Conservation (phyloP, 2,113 vertebrate genomes). For the Falco punctatus region DNA sequence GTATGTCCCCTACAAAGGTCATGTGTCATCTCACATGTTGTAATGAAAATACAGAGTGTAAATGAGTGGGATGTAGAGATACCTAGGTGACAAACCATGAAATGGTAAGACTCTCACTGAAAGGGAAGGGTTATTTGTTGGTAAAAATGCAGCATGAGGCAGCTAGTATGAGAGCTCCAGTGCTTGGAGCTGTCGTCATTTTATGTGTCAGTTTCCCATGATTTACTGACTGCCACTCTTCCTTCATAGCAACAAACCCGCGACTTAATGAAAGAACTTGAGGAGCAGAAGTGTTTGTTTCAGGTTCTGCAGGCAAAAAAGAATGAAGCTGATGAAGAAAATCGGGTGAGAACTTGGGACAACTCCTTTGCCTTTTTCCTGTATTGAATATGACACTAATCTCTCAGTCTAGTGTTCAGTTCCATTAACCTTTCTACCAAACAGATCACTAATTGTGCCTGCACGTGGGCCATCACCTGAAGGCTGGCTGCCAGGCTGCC, state of each 20-base stretch:
- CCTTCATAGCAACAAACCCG: slow-evolving; percentile 40
- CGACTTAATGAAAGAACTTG: background rate
- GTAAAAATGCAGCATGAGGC: background rate
- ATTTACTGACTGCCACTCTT: background rate
- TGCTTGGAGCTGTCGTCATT: background rate
- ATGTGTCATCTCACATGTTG: background rate
- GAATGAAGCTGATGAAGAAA: slow-evolving; percentile 4
- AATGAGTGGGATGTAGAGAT: background rate
- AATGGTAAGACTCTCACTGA: background rate
- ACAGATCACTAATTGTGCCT: background rate
- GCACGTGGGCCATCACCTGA: fast-evolving
- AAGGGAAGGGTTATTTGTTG: background rate
- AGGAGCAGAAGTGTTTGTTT: background rate
- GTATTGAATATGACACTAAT: background rate
- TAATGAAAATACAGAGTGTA: background rate
- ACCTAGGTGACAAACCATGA: background rate
- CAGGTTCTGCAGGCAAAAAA: slow-evolving; percentile 41
- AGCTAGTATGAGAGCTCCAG: background rate
- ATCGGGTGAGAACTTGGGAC: slow-evolving; percentile 42
- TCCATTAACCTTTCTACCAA: background rate
- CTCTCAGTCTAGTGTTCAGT: no score
- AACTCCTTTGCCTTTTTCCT: background rate
- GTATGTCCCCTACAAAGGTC: background rate
- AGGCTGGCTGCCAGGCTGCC: background rate
- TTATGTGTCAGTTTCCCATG: background rate